These are phyloP conservation scores for Clamator glandarius DNA, from an alignment of 2,797 vertebrate species.

Conservation along the genomic window DNA sequence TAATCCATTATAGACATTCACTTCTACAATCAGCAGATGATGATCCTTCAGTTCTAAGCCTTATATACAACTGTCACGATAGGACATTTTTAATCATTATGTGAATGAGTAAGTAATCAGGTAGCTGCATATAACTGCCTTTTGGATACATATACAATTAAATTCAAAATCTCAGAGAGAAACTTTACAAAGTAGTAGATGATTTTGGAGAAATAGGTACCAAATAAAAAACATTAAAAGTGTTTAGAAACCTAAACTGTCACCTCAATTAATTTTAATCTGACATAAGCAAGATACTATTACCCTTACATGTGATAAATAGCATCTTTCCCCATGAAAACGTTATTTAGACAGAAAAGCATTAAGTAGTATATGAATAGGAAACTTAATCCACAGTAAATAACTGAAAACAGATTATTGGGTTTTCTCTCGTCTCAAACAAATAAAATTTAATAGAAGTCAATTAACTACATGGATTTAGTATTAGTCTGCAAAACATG, in stretches of 20 bases:
- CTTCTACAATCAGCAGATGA: slow-evolving; percentile 61
- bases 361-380: neutral
- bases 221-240: slow-evolving; percentile 59
- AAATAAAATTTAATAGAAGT: neutral
- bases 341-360: neutral
- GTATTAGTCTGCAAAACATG: neutral
- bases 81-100: slow-evolving; percentile 60
- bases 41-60: slow-evolving; percentile 45
- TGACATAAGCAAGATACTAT: slow-evolving; percentile 41
- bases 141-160: slow-evolving; percentile 65
- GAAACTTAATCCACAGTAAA: slow-evolving; percentile 44
- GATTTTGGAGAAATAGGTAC: slow-evolving; percentile 51
- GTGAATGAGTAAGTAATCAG: slow-evolving; percentile 70
- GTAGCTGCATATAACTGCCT: slow-evolving; percentile 67
- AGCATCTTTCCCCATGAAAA: neutral
- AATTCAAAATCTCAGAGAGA: slow-evolving; percentile 59
- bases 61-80: slow-evolving; percentile 42
- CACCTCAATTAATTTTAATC: slow-evolving; percentile 58
- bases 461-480: neutral
- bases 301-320: neutral
- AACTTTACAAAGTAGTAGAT: slow-evolving; percentile 54
- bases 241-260: slow-evolving; percentile 15
- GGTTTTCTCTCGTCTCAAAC: slow-evolving; percentile 10
- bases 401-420: slow-evolving; percentile 47
- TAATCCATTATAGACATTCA: slow-evolving; percentile 32